A percentile compares a stretch with the other conserved stretches of the same genome.
These are phyloP conservation scores for Eristalis tenax DNA, from an alignment of 2,888 invertebrate species.

Conservation along the genomic window DNA sequence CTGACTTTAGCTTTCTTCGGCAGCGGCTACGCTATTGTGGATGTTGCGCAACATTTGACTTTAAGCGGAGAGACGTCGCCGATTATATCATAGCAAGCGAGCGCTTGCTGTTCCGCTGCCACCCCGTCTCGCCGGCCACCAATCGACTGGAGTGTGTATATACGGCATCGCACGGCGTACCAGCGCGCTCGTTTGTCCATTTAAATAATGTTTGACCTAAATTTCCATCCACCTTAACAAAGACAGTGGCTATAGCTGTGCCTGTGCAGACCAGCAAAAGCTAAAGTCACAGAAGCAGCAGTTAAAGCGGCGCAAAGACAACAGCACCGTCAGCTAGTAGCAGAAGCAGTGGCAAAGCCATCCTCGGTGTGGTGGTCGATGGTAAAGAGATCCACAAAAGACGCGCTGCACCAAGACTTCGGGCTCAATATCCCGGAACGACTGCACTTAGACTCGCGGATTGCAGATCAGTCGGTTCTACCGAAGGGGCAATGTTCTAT, in stretches of 20 bases:
- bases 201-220: slow-evolving; percentile 76
- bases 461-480: background rate
- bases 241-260: slow-evolving; percentile 33
- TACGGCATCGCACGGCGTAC: slow-evolving; percentile 68
- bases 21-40: slow-evolving; percentile 64
- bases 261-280: background rate
- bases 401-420: background rate
- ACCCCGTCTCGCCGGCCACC: background rate
- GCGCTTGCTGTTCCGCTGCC: slow-evolving; percentile 21
- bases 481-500: background rate
- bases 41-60: slow-evolving; percentile 72
- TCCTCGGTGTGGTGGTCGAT: background rate
- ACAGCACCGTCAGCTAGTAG: slow-evolving; percentile 11
- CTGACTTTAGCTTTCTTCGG: slow-evolving; percentile 38
- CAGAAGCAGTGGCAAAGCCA: slow-evolving; percentile 28
- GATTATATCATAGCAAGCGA: slow-evolving; percentile 69
- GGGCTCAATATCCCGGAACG: slow-evolving; percentile 4
- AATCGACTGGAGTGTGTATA: slow-evolving; percentile 36
- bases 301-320: background rate
- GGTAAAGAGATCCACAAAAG: background rate
- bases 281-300: background rate
- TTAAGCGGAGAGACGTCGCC: slow-evolving; percentile 72
- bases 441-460: background rate
- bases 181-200: slow-evolving; percentile 74
- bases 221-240: slow-evolving; percentile 75